These are phyloP conservation scores for Tetraneura akinire DNA, from an alignment of 1,140 invertebrate species.

Conservation along the genomic window DNA sequence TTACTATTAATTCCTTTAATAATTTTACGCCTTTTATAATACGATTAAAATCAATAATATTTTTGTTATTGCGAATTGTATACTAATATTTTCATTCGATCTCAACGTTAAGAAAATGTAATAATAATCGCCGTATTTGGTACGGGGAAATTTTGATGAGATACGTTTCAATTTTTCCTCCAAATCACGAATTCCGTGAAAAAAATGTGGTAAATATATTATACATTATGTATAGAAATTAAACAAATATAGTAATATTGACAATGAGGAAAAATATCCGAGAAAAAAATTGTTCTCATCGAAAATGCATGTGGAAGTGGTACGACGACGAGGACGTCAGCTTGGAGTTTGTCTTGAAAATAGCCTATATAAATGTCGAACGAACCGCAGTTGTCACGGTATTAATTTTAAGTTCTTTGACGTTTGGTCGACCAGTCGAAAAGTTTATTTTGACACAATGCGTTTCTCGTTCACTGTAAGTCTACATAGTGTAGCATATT, in stretches of 20 bases:
- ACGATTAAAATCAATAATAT: too few relatives aligned
- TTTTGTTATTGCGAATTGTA: too few relatives aligned
- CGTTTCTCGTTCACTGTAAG: conserved; percentile 30
- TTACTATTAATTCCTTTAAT: too few relatives aligned
- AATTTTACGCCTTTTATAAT: too few relatives aligned
- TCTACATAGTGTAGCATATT: background rate
- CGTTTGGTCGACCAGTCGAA: background rate
- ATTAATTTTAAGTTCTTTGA: conserved; percentile 12
- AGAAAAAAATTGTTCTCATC: background rate
- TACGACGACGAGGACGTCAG: conserved; percentile 12
- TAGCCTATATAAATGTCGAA: background rate
- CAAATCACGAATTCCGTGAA: background rate
- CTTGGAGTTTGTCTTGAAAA: conserved; percentile 16
- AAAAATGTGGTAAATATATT: background rate
- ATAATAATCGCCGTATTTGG: too few relatives aligned
- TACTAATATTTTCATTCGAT: too few relatives aligned
- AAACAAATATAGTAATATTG: background rate
- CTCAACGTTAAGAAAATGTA: too few relatives aligned
- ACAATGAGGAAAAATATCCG: conserved; percentile 7
- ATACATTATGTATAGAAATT: too few relatives aligned
- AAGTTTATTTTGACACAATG: background rate
- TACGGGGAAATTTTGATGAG: background rate
- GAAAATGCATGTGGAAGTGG: background rate
- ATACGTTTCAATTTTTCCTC: background rate
- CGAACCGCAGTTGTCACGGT: background rate